Evolutionary conservation across 2,888 invertebrate species (phyloP), one percentile per base, ranked within the genome.

Genomic region (Tetranychus piercei): DNA sequence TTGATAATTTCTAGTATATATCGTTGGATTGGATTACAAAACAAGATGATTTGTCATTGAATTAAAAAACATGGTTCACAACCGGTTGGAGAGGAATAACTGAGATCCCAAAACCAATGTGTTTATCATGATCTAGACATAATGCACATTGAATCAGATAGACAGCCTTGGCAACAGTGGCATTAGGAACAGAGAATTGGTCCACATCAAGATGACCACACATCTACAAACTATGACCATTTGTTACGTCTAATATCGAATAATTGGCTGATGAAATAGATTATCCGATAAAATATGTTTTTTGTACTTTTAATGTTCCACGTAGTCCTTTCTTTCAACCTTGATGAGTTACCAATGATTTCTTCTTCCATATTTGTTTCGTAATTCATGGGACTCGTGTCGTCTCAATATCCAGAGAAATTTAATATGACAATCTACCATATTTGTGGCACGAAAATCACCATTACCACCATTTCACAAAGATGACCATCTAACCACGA

Each of bases 71-170:
- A 91, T 0, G 90, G 90, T 23, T 86, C 85, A 79, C 92, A 92
- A n/a, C 86, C 85, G 1, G 87, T 86, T 93, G 45, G 45, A 8
- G 1, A 45, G 8, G 45, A 45, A 15, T 45, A 45, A 45, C 4
- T 45, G 15, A 45, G 94, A 83, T 93, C 91, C 91, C 92, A 94
- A 9, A 94, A 0, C 94, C 94, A 66, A 94, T 83, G 0, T 87
- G 87, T 74, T 87, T 85, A 44, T 88, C 89, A 81, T 94, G 91
- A 15, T 23, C 23, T 23, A 2, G 23, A 23, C 2, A 23, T 23
- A 2, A 23, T 23, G 23, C 90, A 84, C 77, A 87, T 85, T 1
- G 94, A 84, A 78, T 90, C 88, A 81, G 91, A 90, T 9, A 95
- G 85, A 78, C 93, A 92, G 0, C 90, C 92, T 20, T 88, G 18